phyloP scores from a whole-genome alignment of 2,888 invertebrate species.

The Drosophila putrida region DNA sequence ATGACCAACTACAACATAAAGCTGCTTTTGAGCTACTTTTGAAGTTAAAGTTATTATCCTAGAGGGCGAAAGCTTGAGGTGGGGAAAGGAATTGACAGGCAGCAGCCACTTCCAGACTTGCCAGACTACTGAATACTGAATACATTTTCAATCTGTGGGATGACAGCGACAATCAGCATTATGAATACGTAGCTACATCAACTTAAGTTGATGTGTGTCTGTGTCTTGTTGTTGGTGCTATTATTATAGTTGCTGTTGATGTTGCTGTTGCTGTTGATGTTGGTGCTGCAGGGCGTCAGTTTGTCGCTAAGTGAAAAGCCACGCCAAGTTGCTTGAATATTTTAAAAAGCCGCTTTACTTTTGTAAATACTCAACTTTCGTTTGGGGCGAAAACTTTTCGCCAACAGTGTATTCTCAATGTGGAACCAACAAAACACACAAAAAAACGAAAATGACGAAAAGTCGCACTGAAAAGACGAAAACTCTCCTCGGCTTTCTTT shows the following conservation, averaged over 20 bases:
- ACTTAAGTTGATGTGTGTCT: constrained; percentile 61
- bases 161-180: constrained; percentile 68
- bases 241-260: constrained; percentile 9
- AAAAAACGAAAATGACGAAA: constrained; percentile 18
- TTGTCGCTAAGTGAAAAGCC: constrained; percentile 70
- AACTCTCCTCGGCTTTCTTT: constrained; percentile 33
- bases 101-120: constrained; percentile 54
- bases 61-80: background rate
- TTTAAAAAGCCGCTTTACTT: constrained; percentile 78
- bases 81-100: constrained; percentile 6
- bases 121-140: constrained; percentile 74
- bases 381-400: constrained; percentile 59
- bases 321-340: constrained; percentile 66
- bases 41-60: background rate
- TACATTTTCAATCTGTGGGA: constrained; percentile 71
- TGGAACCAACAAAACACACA: constrained; percentile 3
- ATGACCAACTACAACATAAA: constrained; percentile 56
- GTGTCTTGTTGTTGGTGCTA: constrained; percentile 33
- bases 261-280: constrained; percentile 5
- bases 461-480: constrained; percentile 35
- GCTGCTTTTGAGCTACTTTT: constrained; percentile 53
- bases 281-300: constrained; percentile 37
- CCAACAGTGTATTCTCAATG: constrained; percentile 40
- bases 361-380: constrained; percentile 62
- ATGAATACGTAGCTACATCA: constrained; percentile 76